phyloP scores from a whole-genome alignment of 2,888 invertebrate species.

The Tetropium fuscum region DNA sequence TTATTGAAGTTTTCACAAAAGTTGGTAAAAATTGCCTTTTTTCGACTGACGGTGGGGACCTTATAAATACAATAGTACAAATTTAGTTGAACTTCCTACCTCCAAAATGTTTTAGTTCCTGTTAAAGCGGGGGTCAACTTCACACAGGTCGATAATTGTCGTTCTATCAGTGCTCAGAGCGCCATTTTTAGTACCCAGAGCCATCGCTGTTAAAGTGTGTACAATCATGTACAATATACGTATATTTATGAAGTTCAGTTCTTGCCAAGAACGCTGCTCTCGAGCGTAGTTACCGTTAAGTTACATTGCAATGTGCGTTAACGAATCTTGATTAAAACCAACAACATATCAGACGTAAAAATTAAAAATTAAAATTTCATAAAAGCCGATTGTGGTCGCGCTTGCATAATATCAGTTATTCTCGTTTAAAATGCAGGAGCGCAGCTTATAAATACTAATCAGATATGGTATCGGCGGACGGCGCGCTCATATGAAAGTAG shows the following conservation, averaged over 20 bases:
- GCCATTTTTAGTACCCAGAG: slow-evolving; percentile 28
- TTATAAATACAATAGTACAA: no score
- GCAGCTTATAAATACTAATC: slow-evolving; percentile 52
- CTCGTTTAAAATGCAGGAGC: slow-evolving; percentile 48
- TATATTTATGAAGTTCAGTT: slow-evolving; percentile 40
- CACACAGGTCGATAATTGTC: no score
- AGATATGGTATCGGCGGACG: slow-evolving; percentile 42
- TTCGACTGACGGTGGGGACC: no score
- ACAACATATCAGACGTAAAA: slow-evolving; percentile 36
- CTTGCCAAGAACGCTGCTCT: slow-evolving; percentile 43
- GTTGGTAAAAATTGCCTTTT: no score
- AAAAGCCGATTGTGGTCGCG: slow-evolving; percentile 39
- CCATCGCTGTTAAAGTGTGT: slow-evolving; percentile 31
- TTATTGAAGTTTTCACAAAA: no score
- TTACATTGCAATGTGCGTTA: slow-evolving; percentile 43
- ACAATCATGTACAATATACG: slow-evolving; percentile 33
- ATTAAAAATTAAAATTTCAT: slow-evolving; percentile 42
- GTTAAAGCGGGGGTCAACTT: no score
- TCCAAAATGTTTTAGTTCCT: no score
- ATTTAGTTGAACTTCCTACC: no score
- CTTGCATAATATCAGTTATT: slow-evolving; percentile 46
- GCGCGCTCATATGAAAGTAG: slow-evolving; percentile 34
- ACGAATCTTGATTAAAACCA: slow-evolving; percentile 49
- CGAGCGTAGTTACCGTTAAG: slow-evolving; percentile 50
- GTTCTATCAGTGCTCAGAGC: slow-evolving; percentile 32